Base-by-base conservation (phyloP, 1,140 invertebrate species). In the Eumaeus atala region DNA sequence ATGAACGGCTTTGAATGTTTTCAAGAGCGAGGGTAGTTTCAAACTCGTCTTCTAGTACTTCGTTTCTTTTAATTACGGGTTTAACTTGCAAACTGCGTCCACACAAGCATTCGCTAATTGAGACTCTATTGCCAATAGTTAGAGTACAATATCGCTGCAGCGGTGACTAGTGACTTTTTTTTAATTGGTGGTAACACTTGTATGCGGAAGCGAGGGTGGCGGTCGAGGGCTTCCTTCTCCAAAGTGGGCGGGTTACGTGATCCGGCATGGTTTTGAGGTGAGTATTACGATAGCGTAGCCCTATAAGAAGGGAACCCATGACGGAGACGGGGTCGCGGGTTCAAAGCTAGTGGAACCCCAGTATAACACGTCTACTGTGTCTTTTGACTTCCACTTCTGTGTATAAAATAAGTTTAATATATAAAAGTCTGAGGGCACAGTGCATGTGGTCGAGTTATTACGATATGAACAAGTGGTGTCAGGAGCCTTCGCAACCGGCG, bases 21-120 rank as follows among this genome's bases (percentile, higher is more conserved):
- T 44, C 12, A 44, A 44, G 40, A 16, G 40, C 9, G 14, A 16
- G 40, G 40, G 40, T 44, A 17, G 14, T 16, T 3, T 16, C 40
- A 9, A 8, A 9, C 0, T 14, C 9, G 38, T 44, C 21, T 28
- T 9, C 12, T 12, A 44, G 40, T 16, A 44, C 40, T 18, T 16
- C 16, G 10, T 44, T 44, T 44, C 40, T 44, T 44, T 44, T 16
- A 44, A 16, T 44, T 16, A 44, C 12, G 12, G 9, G 12, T 44
- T 44, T 44, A 44, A 44, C 40, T 44, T 44, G 14, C 40, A 44
- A 44, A 44, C 16, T 44, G 40, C 40, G 14, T 44, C 14, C 4
- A 14, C 12, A 9, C 9, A 5, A 16, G 12, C 14, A 1, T 14
- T 6, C 8, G 40, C 9, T 9, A 44, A 16, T 44, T 14, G 16